A percentile compares a stretch with the other conserved stretches of the same genome.
phyloP scores from a whole-genome alignment of 2,113 vertebrate genomes.

The Noturus placidus region DNA sequence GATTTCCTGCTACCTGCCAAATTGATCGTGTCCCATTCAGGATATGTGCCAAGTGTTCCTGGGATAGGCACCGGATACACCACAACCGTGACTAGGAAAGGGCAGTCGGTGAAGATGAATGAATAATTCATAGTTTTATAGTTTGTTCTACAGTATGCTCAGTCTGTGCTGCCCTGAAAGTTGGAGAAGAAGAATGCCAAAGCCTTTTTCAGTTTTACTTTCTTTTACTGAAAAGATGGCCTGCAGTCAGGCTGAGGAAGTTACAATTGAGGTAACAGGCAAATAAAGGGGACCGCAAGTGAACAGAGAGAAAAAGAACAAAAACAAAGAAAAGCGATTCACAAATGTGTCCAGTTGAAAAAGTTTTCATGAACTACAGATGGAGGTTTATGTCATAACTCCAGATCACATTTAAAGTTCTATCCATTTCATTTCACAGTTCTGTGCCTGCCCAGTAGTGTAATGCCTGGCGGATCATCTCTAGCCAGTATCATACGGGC shows the following conservation, averaged over 20 bases:
- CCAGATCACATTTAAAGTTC: constrained; percentile 44
- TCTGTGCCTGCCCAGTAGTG: constrained; percentile 29
- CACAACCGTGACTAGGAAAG: not conserved
- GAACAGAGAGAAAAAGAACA: constrained; percentile 59
- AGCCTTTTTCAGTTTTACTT: constrained; percentile 37
- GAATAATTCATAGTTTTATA: not conserved
- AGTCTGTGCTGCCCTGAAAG: not conserved
- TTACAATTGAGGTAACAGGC: constrained; percentile 62
- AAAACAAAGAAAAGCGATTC: constrained; percentile 63
- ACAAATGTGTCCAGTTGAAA: constrained; percentile 66
- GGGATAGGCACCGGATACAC: not conserved
- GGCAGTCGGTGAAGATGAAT: not conserved
- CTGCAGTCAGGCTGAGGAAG: constrained; percentile 64
- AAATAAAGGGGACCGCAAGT: constrained; percentile 56
- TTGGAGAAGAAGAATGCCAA: constrained; percentile 18
- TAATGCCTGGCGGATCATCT: constrained; percentile 30
- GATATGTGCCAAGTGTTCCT: not conserved
- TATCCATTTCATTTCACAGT: constrained; percentile 52
- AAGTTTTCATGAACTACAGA: constrained; percentile 55
- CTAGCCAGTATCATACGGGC: constrained; percentile 37
- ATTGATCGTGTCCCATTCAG: too few species aligned
- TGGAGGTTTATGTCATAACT: constrained; percentile 47
- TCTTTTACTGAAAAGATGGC: constrained; percentile 70
- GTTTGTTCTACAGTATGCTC: not conserved
- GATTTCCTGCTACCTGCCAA: not conserved